These are phyloP conservation scores for Muscicapa adusta DNA, from an alignment of 2,113 vertebrate genomes.

Conservation along the genomic window DNA sequence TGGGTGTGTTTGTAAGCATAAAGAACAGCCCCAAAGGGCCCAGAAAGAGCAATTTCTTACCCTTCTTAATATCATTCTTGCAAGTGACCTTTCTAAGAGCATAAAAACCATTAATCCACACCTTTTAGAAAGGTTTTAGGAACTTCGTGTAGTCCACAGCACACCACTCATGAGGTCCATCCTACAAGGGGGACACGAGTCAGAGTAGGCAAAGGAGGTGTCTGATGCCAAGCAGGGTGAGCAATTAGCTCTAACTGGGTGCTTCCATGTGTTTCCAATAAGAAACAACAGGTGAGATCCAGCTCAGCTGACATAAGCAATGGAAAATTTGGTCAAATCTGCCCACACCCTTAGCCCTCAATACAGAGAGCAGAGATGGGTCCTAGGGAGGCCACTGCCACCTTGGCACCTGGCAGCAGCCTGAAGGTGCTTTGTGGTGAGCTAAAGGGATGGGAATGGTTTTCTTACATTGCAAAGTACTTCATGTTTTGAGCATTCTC, in stretches of 20 bases:
- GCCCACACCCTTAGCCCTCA: background rate
- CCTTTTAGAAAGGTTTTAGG: background rate
- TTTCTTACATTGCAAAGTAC: background rate
- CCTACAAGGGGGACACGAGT: background rate
- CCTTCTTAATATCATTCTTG: background rate
- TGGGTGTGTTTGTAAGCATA: background rate
- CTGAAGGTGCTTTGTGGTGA: background rate
- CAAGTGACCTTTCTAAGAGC: background rate
- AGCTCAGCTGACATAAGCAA: background rate
- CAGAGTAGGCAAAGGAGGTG: background rate
- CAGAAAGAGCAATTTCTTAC: background rate
- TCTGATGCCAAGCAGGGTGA: background rate
- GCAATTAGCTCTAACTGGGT: background rate
- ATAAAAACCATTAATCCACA: background rate
- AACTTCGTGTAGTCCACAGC: background rate
- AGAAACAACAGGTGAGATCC: rapidly evolving
- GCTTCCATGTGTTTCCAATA: background rate
- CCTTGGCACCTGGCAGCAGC: background rate
- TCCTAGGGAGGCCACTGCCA: background rate
- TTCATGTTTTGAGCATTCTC: background rate
- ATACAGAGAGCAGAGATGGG: rapidly evolving
- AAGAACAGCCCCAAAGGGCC: background rate
- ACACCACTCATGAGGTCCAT: background rate
- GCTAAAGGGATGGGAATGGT: background rate
- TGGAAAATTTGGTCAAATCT: background rate